A percentile compares a stretch with the other conserved stretches of the same genome.
Conservation (phyloP, 2,888 invertebrate genomes). For the Cepaea hortensis region DNA sequence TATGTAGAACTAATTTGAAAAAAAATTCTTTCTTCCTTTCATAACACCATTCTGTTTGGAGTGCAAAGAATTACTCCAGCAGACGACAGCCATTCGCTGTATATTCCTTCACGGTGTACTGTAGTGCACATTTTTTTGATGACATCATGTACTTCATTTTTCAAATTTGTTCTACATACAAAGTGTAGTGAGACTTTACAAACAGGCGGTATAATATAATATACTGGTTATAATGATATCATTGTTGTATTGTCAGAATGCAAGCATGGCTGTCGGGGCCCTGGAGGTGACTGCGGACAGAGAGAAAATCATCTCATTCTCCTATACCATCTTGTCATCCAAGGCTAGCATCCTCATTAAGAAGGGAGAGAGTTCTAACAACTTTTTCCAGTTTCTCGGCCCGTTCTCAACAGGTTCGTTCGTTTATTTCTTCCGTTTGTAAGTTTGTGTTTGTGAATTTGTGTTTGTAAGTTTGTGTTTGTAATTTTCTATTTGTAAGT, state of each 20-base stretch:
- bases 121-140: too few species aligned
- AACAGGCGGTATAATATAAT: too few species aligned
- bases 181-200: too few species aligned
- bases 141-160: too few species aligned
- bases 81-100: too few species aligned
- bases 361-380: constrained; percentile 58
- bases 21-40: too few species aligned
- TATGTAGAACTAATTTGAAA: too few species aligned
- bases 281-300: constrained; percentile 66
- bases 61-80: too few species aligned
- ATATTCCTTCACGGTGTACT: too few species aligned
- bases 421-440: not conserved
- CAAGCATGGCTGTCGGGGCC: constrained; percentile 67
- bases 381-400: constrained; percentile 61
- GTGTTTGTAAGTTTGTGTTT: not conserved
- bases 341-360: constrained; percentile 63
- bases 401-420: constrained; percentile 52
- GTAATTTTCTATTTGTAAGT: not conserved
- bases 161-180: too few species aligned
- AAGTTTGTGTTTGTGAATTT: not conserved
- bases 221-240: too few species aligned
- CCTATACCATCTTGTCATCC: constrained; percentile 67
- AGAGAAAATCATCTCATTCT: constrained; percentile 66
- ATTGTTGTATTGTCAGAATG: constrained; percentile 57
- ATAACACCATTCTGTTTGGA: too few species aligned